Base-by-base conservation (phyloP, 2,888 invertebrate genomes). In the Drosophila lacicola region DNA sequence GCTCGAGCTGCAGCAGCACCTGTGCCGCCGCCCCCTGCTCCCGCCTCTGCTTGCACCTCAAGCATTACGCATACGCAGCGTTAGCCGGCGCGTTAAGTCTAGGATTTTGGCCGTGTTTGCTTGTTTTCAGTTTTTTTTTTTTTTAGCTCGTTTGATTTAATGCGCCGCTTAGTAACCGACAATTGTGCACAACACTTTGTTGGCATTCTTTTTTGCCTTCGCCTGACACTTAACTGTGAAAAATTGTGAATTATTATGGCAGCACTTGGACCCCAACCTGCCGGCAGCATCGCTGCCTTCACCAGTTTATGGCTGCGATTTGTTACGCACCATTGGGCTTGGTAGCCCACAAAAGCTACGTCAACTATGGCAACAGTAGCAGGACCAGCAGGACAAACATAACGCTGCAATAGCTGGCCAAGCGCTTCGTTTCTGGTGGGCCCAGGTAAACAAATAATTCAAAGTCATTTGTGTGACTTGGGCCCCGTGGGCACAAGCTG, bases 191-290 rank as follows among this genome's bases (percentile, higher is more conserved):
- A 66, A 66, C 55, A 66, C 65, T 67, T 67, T 66, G 65, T 47
- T 78, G 75, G 67, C 81, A 69, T 69, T 79, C 58, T 49, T 69
- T 68, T 79, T 71, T 70, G 78, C 78, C 60, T 44, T 51, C 57
- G 51, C 84, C 85, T 89, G 86, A 86, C 86, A 89, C 89, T 86
- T 86, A 85, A 78, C 89, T 77, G 80, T 88, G 89, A 86, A 86
- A 86, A 88, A 86, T 89, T 89, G 83, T 89, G 88, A 86, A 89
- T 86, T 89, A 86, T 86, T 89, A 85, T 88, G 82, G 79, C 78
- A 74, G 79, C 68, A 51, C 71, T 74, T 29, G 65, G 65, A 39
- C 39, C 41, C 33, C 33, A 11, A 6, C 36, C 17, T 8, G 8
- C 10, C 45, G 1, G 29, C 29, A 29, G 29, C 29, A 29, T 13